Conservation (phyloP, 2,113 vertebrate species). For the Barbus barbus region DNA sequence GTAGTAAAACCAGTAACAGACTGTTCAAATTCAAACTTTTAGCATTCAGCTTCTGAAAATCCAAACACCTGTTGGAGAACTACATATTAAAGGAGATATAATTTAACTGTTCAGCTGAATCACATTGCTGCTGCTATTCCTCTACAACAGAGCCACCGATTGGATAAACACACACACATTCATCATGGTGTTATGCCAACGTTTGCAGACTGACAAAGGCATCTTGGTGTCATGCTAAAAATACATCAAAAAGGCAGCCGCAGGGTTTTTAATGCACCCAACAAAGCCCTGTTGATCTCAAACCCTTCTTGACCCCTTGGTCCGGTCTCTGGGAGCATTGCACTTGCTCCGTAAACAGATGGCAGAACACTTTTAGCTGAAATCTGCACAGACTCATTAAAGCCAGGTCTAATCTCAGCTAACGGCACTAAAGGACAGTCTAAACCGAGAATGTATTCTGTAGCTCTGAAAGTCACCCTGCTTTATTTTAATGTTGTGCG, state of each 20-base stretch:
- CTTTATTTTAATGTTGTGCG: neutral
- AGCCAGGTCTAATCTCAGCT: conserved; percentile 24
- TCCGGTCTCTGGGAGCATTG: conserved; percentile 44
- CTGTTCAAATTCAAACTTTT: neutral
- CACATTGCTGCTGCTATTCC: neutral
- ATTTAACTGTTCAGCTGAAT: neutral
- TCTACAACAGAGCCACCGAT: conserved; percentile 13
- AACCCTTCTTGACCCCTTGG: conserved; percentile 56
- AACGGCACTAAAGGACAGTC: conserved; percentile 7
- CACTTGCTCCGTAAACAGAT: conserved; percentile 44
- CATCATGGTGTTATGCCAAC: conserved; percentile 20
- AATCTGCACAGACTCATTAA: conserved; percentile 34
- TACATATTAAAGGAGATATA: neutral
- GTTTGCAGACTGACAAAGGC: conserved; percentile 47
- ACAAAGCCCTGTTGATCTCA: conserved; percentile 65
- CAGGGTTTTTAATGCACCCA: conserved; percentile 64
- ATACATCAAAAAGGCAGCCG: conserved; percentile 68
- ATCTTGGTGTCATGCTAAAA: conserved; percentile 66
- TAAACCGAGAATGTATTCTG: conserved; percentile 16
- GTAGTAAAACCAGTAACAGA: neutral
- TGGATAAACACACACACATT: conserved; percentile 53
- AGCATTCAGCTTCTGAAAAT: neutral
- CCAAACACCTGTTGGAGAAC: neutral
- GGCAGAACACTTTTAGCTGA: conserved; percentile 31
- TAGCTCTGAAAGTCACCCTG: neutral